Evolutionary conservation across 2,113 vertebrate genomes (phyloP).

Genomic region (Gracilinanus agilis): DNA sequence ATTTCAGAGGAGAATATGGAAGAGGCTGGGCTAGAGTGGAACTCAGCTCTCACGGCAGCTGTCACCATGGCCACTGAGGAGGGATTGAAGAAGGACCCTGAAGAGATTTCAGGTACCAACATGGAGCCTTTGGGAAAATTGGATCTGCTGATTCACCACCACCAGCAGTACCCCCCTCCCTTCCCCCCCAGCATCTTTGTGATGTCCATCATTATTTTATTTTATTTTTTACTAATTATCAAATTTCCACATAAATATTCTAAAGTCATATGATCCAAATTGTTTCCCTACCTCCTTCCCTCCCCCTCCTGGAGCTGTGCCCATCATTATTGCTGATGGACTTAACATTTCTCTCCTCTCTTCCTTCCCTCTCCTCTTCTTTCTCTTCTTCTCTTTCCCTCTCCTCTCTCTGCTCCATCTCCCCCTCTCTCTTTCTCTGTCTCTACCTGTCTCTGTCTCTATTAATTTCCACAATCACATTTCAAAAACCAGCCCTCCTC

Average conservation of each 20-base stretch:
- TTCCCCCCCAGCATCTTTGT: not conserved
- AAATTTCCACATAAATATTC: too few species aligned
- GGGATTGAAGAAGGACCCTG: conserved; percentile 88
- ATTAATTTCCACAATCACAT: not conserved
- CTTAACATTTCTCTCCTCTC: not conserved
- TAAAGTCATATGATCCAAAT: too few species aligned
- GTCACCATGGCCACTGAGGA: conserved; percentile 88
- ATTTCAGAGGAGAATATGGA: conserved; percentile 89
- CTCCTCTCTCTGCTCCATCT: too few species aligned
- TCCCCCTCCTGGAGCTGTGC: not conserved
- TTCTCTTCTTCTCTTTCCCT: not conserved
- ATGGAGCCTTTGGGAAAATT: not conserved
- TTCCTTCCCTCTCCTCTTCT: too few species aligned
- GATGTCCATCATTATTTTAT: not conserved
- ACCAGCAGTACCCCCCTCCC: not conserved
- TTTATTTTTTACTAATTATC: too few species aligned
- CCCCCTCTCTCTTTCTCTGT: not conserved
- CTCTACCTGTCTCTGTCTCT: not conserved
- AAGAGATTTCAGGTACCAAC: conserved; percentile 89
- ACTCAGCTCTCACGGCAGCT: conserved; percentile 85
- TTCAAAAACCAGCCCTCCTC: not conserved
- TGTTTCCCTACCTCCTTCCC: too few species aligned
- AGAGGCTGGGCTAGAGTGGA: conserved; percentile 89
- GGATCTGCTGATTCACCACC: conserved; percentile 13
- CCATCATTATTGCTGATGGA: not conserved